Evolutionary conservation across 1,140 invertebrate genomes (phyloP).

Genomic region (Brachionus manjavacas): DNA sequence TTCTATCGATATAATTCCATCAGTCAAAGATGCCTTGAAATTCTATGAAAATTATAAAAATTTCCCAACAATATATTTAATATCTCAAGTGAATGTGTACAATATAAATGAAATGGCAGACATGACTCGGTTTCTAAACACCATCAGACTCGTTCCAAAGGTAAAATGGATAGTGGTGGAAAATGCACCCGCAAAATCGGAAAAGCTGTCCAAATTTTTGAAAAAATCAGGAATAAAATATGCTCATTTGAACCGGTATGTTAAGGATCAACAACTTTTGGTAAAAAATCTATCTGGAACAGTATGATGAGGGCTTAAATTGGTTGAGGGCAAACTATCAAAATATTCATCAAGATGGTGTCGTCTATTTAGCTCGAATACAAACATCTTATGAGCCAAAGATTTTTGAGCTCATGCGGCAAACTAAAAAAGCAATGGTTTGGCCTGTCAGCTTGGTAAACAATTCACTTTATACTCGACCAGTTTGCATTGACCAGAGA

Average conservation of each 20-base stretch:
- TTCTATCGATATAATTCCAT: not conserved
- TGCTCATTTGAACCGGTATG: not conserved
- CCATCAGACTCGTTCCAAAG: not conserved
- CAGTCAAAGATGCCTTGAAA: not conserved
- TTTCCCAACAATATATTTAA: not conserved
- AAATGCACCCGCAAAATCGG: not conserved
- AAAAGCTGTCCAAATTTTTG: not conserved
- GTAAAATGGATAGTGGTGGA: not conserved
- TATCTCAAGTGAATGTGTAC: not conserved
- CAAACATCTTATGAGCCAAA: not conserved
- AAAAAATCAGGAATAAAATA: not conserved
- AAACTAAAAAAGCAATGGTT: not conserved
- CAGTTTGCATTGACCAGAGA: not conserved
- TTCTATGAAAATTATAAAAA: not conserved
- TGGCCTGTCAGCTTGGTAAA: not conserved
- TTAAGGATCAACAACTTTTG: not conserved
- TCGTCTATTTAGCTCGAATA: not conserved
- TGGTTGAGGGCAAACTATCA: not conserved
- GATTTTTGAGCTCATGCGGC: not conserved
- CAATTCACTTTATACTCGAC: not conserved
- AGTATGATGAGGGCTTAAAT: not conserved
- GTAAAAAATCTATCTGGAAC: not conserved
- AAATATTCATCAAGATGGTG: not conserved
- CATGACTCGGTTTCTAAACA: not conserved
- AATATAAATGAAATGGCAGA: slow-evolving; percentile 15